Evolutionary conservation across 2,113 vertebrate genomes (phyloP).

Genomic region (Gymnorhina tibicen): DNA sequence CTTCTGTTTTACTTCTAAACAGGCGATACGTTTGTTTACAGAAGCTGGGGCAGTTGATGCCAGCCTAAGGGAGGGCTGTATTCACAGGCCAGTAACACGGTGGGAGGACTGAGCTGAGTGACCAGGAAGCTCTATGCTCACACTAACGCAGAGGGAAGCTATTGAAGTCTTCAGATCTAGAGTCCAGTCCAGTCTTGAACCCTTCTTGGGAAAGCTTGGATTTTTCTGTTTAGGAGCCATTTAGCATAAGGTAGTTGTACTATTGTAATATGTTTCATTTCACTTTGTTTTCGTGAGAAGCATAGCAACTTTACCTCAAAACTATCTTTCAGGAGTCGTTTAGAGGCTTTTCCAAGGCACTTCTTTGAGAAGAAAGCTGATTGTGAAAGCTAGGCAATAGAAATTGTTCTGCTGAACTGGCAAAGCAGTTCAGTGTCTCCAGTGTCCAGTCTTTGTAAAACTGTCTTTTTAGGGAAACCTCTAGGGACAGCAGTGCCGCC

Average conservation of each 20-base stretch:
- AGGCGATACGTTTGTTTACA: constrained; percentile 14
- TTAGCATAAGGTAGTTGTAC: not conserved
- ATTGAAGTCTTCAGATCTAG: not conserved
- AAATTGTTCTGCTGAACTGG: not conserved
- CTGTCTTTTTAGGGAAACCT: not conserved
- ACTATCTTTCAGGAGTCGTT: not conserved
- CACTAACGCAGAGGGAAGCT: not conserved
- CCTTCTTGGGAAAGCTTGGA: not conserved
- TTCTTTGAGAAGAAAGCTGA: not conserved
- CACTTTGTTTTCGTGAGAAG: not conserved
- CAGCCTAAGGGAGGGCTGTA: not conserved
- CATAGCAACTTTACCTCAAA: not conserved
- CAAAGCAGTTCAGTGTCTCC: not conserved
- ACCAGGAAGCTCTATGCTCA: accelerated
- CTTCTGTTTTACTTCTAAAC: constrained; percentile 17
- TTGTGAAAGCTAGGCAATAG: not conserved
- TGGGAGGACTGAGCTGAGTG: not conserved
- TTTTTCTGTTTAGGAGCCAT: not conserved
- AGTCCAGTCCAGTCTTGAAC: not conserved
- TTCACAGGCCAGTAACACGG: not conserved
- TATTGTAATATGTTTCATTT: not conserved
- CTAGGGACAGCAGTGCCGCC: not conserved
- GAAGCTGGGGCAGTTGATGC: not conserved
- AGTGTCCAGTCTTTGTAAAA: not conserved
- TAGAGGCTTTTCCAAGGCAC: not conserved